Evolutionary conservation across 1,140 invertebrate genomes (phyloP).

Genomic region (Drosophila mauritiana): DNA sequence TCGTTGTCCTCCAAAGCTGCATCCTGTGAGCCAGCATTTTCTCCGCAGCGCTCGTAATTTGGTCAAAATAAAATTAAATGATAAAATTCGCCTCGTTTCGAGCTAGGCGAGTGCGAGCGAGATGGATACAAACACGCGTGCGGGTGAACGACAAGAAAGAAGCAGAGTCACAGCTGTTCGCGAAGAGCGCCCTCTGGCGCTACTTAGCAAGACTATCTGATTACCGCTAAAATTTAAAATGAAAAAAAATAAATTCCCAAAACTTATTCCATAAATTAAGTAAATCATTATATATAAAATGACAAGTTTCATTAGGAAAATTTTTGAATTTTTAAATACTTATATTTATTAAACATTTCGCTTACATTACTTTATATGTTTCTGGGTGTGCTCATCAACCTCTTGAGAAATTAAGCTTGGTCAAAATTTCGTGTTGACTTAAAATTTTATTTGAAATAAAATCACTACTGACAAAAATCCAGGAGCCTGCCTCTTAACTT

Average conservation of each 20-base stretch:
- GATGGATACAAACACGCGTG: neutral
- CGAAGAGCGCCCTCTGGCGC: neutral
- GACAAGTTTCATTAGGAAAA: too few species aligned
- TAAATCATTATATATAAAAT: too few species aligned
- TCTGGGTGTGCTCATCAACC: too few species aligned
- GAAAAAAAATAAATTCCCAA: neutral
- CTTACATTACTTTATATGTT: neutral
- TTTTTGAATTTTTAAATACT: neutral
- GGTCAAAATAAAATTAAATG: slow-evolving; percentile 39
- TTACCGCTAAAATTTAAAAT: slow-evolving; percentile 1
- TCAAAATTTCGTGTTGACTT: neutral
- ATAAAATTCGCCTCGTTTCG: slow-evolving; percentile 27
- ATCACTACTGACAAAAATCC: slow-evolving; percentile 6
- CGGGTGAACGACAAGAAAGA: neutral
- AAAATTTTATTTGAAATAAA: neutral
- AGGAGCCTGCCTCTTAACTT: neutral
- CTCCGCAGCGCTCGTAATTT: slow-evolving; percentile 46
- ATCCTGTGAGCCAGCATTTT: slow-evolving; percentile 69
- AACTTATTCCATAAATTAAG: too few species aligned
- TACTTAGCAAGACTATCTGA: neutral
- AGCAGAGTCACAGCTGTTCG: slow-evolving; percentile 3
- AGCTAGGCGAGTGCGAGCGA: neutral
- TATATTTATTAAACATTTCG: neutral
- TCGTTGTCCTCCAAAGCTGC: slow-evolving; percentile 62
- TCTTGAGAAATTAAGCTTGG: neutral